These are phyloP conservation scores for Agrenia bidenticulata DNA, from an alignment of 2,888 invertebrate genomes.

Conservation along the genomic window DNA sequence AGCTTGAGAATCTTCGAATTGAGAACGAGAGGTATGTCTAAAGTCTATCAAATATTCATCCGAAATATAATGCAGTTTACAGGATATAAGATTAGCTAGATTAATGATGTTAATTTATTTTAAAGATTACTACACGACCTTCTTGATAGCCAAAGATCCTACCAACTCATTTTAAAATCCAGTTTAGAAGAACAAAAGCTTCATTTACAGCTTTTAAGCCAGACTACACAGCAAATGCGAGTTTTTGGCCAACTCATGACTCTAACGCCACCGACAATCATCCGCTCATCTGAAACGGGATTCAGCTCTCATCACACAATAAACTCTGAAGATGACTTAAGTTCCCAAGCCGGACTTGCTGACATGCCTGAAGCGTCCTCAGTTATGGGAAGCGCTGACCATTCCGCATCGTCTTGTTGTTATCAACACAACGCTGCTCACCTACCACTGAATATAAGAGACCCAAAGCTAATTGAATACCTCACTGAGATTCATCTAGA, in stretches of 20 bases:
- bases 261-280: constrained; percentile 44
- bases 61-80: constrained; percentile 10
- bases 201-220: constrained; percentile 64
- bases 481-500: constrained; percentile 69
- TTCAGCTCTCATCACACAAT: constrained; percentile 51
- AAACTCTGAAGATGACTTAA: constrained; percentile 47
- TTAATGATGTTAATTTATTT: constrained; percentile 45
- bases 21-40: constrained; percentile 57
- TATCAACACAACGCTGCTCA: constrained; percentile 30
- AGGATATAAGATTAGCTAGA: too few relatives aligned
- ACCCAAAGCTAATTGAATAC: constrained; percentile 71
- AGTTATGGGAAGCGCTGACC: constrained; percentile 35
- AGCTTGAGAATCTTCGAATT: constrained; percentile 57
- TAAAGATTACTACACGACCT: constrained; percentile 55
- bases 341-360: constrained; percentile 45
- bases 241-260: constrained; percentile 49
- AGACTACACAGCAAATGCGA: constrained; percentile 57
- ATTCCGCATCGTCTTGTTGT: constrained; percentile 25
- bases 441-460: constrained; percentile 53
- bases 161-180: constrained; percentile 69
- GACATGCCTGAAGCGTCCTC: constrained; percentile 40
- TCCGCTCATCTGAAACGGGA: constrained; percentile 49
- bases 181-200: constrained; percentile 69
- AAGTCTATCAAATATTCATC: background rate
- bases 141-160: constrained; percentile 72